Conservation (phyloP, 1,140 invertebrate genomes). For the Frieseomelitta varia region DNA sequence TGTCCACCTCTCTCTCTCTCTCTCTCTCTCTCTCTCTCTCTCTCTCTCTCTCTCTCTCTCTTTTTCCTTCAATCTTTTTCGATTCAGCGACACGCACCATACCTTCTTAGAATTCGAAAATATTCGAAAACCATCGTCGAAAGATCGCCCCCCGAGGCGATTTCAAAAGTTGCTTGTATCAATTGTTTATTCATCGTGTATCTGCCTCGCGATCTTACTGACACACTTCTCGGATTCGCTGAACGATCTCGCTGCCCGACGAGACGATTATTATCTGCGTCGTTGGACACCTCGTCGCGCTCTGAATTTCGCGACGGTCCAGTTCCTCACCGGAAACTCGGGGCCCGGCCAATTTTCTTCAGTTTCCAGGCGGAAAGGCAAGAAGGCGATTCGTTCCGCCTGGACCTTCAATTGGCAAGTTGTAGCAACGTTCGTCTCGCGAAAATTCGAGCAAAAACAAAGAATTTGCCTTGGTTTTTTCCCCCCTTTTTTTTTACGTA, state of each 20-base stretch:
- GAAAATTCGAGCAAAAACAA: too few relatives aligned
- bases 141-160: not conserved
- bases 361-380: not conserved
- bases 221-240: not conserved
- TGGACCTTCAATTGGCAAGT: not conserved
- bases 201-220: not conserved
- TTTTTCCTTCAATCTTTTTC: not conserved
- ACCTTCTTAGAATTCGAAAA: not conserved
- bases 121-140: not conserved
- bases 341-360: not conserved
- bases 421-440: too few relatives aligned
- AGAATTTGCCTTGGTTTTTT: too few relatives aligned
- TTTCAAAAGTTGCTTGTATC: not conserved
- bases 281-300: constrained; percentile 29
- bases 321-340: constrained; percentile 19
- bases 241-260: constrained; percentile 26
- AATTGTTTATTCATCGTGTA: not conserved
- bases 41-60: not conserved
- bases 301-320: constrained; percentile 46
- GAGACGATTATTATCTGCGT: constrained; percentile 6
- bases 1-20: not conserved
- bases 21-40: not conserved
- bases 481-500: too few relatives aligned
- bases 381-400: not conserved
- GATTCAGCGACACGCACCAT: not conserved